phyloP scores from a whole-genome alignment of 1,140 invertebrate species.

The Lerema accius region DNA sequence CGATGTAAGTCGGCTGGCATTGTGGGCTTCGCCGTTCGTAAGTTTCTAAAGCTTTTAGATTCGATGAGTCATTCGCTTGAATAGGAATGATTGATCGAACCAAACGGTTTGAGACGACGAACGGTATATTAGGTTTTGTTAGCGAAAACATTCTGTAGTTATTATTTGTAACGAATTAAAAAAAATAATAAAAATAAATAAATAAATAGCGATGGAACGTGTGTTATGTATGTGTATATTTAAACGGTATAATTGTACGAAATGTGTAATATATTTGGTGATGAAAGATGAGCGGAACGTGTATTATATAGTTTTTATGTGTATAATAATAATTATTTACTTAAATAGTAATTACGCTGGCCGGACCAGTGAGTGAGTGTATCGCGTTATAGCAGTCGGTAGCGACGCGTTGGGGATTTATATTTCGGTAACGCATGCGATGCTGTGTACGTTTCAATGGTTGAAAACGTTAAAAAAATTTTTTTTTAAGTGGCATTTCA shows the following conservation, averaged over 20 bases:
- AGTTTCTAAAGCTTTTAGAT: too few relatives aligned
- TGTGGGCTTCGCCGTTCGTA: constrained; percentile 33
- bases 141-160: constrained; percentile 52
- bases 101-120: too few relatives aligned
- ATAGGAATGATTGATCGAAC: too few relatives aligned
- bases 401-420: neutral
- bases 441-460: too few relatives aligned
- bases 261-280: constrained; percentile 36
- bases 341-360: constrained; percentile 58
- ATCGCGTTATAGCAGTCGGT: constrained; percentile 4
- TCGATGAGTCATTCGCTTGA: too few relatives aligned
- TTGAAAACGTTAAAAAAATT: too few relatives aligned
- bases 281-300: constrained; percentile 55
- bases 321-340: constrained; percentile 52
- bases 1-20: constrained; percentile 32
- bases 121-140: constrained; percentile 36
- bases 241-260: constrained; percentile 27
- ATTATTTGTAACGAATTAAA: constrained; percentile 43
- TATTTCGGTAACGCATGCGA: neutral
- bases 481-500: too few relatives aligned
- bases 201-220: constrained; percentile 33
- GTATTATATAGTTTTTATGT: constrained; percentile 67
- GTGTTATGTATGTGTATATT: constrained; percentile 47
- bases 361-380: constrained; percentile 51
- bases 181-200: constrained; percentile 41